A percentile compares a stretch with the other conserved stretches of the same genome.
These are phyloP conservation scores for Betta splendens DNA, from an alignment of 2,797 vertebrate genomes.

Conservation along the genomic window DNA sequence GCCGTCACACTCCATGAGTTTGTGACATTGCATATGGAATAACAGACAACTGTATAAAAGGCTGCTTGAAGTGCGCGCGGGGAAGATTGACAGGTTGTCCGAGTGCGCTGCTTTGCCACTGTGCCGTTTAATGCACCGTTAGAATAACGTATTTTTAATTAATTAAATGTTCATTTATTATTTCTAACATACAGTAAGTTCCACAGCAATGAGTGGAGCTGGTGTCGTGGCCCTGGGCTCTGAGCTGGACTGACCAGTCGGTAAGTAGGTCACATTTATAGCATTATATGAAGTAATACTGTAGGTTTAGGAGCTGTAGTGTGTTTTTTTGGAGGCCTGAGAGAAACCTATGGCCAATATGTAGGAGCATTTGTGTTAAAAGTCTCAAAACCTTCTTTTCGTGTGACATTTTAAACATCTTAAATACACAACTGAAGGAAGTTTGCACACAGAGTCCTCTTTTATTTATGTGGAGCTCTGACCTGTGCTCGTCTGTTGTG, in stretches of 20 bases:
- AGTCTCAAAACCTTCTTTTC: slow-evolving; percentile 14
- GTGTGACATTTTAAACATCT: slow-evolving; percentile 50
- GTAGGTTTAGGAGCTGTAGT: slow-evolving; percentile 2
- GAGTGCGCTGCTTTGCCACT: slow-evolving; percentile 62
- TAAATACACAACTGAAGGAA: slow-evolving; percentile 29
- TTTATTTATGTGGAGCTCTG: slow-evolving; percentile 40
- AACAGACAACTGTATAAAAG: slow-evolving; percentile 65
- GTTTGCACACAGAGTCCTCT: slow-evolving; percentile 49
- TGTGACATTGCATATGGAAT: slow-evolving; percentile 66
- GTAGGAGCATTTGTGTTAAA: no score
- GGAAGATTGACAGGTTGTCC: slow-evolving; percentile 74
- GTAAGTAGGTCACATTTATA: slow-evolving; percentile 74
- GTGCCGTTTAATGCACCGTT: slow-evolving; percentile 53
- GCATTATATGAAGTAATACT: slow-evolving; percentile 5
- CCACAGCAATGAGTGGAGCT: slow-evolving; percentile 71
- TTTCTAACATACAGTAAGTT: no score
- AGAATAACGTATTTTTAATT: slow-evolving; percentile 48
- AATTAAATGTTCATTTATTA: slow-evolving; percentile 45
- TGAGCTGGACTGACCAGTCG: slow-evolving; percentile 86
- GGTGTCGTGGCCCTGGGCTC: slow-evolving; percentile 88
- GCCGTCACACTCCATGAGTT: slow-evolving; percentile 64
- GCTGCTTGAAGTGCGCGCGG: slow-evolving; percentile 65
- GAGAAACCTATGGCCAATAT: slow-evolving; percentile 1
- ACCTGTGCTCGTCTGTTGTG: slow-evolving; percentile 39
- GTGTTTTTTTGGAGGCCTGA: slow-evolving; percentile 7